Evolutionary conservation across 2,888 invertebrate species (phyloP).

Genomic region (Resseliella maxima): DNA sequence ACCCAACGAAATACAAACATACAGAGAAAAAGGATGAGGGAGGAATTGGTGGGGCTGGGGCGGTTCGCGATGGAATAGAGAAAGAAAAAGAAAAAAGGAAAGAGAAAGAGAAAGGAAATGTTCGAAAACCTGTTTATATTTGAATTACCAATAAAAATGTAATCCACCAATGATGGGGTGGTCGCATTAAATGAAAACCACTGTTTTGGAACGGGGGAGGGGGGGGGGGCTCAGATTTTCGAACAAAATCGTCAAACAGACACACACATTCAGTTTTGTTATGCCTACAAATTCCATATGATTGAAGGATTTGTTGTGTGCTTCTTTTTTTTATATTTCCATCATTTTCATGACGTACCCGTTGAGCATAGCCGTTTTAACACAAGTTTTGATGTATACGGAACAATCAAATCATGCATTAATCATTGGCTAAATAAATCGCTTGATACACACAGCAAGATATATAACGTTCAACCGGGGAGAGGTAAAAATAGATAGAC

Average conservation of each 20-base stretch:
- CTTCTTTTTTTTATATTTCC: neutral
- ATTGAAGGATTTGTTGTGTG: neutral
- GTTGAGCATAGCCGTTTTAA: neutral
- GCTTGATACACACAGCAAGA: too few species aligned
- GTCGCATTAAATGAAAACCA: neutral
- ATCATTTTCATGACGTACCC: neutral
- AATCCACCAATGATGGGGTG: neutral
- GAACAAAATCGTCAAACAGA: too few species aligned
- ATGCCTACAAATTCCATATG: neutral
- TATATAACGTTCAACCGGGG: neutral
- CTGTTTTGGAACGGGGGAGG: neutral
- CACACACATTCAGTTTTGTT: too few species aligned
- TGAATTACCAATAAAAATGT: constrained; percentile 1
- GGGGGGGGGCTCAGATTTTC: neutral
- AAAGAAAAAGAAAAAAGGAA: neutral
- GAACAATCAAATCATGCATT: neutral
- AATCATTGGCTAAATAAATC: neutral
- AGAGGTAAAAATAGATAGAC: neutral
- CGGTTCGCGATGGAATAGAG: too few species aligned
- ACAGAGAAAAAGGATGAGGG: neutral
- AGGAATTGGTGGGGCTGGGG: too few species aligned
- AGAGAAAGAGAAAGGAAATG: neutral
- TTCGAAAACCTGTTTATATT: constrained; percentile 3
- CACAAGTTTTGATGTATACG: neutral
- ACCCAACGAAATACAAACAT: neutral